These are phyloP conservation scores for Echinarachnius parma DNA, from an alignment of 53 echinoderm and acorn worm species.

Conservation along the genomic window DNA sequence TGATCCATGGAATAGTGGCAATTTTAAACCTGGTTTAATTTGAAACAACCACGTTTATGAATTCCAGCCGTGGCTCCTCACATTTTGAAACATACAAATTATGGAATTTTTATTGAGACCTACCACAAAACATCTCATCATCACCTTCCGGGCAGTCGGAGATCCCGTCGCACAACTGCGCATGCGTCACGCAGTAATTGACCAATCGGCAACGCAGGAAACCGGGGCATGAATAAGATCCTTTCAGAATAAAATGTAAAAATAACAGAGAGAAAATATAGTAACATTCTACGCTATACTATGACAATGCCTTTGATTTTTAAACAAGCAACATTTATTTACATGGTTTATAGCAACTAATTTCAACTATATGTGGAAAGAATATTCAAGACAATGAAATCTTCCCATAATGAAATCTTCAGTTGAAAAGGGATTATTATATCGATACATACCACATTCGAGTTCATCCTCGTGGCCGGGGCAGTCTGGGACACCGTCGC, in stretches of 20 bases:
- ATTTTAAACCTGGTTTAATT: no score
- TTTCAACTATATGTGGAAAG: neutral
- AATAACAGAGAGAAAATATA: neutral
- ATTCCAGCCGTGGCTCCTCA: no score
- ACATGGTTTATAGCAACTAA: neutral
- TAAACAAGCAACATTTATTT: no score
- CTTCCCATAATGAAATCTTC: neutral
- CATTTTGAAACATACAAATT: no score
- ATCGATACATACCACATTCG: constrained; percentile 72
- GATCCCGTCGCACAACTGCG: constrained; percentile 30
- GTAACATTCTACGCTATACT: neutral
- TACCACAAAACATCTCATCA: constrained; percentile 46
- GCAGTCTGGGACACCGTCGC: constrained; percentile 71
- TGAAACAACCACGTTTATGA: no score
- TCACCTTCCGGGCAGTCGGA: constrained; percentile 27
- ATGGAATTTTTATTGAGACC: no score
- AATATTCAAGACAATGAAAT: neutral
- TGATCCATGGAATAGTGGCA: no score
- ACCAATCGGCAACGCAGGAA: constrained; percentile 17
- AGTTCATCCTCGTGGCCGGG: constrained; percentile 84
- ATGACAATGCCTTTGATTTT: neutral
- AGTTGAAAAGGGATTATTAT: no score
- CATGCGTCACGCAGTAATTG: constrained; percentile 28
- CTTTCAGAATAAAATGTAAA: constrained; percentile 7
- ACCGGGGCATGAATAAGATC: constrained; percentile 21